phyloP scores from a whole-genome alignment of 2,888 invertebrate genomes.

The Fragum sueziense region DNA sequence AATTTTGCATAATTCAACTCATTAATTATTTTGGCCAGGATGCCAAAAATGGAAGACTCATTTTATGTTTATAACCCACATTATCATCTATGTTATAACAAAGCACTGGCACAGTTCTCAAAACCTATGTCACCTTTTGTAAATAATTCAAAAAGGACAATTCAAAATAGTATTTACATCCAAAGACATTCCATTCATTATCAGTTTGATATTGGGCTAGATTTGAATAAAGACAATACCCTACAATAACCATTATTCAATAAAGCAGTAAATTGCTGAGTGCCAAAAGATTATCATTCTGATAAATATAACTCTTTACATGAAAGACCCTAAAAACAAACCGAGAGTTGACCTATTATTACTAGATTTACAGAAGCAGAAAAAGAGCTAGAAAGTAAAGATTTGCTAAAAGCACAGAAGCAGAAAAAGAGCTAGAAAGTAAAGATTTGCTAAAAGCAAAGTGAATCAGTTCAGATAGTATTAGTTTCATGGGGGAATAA shows the following conservation, averaged over 20 bases:
- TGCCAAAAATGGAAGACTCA: not conserved
- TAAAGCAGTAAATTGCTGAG: constrained; percentile 28
- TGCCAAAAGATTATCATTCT: constrained; percentile 14
- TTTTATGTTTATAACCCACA: not conserved
- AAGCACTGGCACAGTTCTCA: constrained; percentile 6
- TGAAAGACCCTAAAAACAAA: too few species aligned
- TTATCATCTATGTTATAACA: not conserved
- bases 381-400: too few species aligned
- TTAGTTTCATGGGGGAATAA: too few species aligned
- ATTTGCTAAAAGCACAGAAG: too few species aligned
- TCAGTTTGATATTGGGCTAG: not conserved
- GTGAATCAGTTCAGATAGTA: too few species aligned
- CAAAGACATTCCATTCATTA: not conserved
- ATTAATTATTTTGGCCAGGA: constrained; percentile 10
- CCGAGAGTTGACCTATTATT: too few species aligned
- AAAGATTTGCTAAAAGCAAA: too few species aligned
- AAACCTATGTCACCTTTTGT: constrained; percentile 13
- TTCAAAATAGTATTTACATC: not conserved
- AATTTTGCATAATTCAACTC: constrained; percentile 16
- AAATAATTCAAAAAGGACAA: not conserved
- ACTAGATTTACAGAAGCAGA: too few species aligned
- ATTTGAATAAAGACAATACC: not conserved
- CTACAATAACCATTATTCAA: constrained; percentile 6
- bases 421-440: too few species aligned
- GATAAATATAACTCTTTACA: not conserved